Evolutionary conservation across 2,888 invertebrate genomes (phyloP), one percentile per base, ranked within the genome.

Genomic region (Dromius quadrimaculatus): DNA sequence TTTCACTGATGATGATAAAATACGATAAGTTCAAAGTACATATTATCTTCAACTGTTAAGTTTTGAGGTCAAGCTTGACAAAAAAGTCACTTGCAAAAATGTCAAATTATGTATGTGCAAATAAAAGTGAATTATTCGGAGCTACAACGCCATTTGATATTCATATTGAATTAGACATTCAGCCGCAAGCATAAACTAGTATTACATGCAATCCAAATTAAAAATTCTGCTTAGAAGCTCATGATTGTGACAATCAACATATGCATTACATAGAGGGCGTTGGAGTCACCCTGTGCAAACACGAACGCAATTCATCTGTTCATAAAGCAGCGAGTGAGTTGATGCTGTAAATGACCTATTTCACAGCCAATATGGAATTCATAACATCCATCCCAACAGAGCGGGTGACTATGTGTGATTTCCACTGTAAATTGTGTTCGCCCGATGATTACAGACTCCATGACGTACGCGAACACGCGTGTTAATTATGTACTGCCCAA

Each of bases 351-450:
- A 69, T 69, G 69, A 69, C 69, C 69, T 59, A 69, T 69, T 69
- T 69, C 59, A 69, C 61, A 69, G 69, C 34, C 69, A 69, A 69
- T 69, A 69, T 69, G 61, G 69, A 61, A 69, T 69, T 57, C 45
- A 69, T 69, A 69, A 69, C 69, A 43, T 36, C 23, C 62, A 59
- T 66, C 54, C 23, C 41, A 41, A 0, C 22, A 66, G 59, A 59
- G 59, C 38, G 36, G 32, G 59, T 34, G 34, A 59, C 59, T 59
- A 36, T 38, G 59, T 59, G 59, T 63, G 63, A 63, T 63, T 63
- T 63, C 63, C 63, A 63, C 45, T 43, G 63, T 63, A 63, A 63
- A 63, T 63, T 63, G 66, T 66, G 66, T 50, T 45, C 47, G 50
- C 65, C 50, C 65, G 47, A 65, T 65, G 34, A 65, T 50, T 65